Base-by-base conservation (phyloP, 2,888 invertebrate species). In the Buathra laborator region DNA sequence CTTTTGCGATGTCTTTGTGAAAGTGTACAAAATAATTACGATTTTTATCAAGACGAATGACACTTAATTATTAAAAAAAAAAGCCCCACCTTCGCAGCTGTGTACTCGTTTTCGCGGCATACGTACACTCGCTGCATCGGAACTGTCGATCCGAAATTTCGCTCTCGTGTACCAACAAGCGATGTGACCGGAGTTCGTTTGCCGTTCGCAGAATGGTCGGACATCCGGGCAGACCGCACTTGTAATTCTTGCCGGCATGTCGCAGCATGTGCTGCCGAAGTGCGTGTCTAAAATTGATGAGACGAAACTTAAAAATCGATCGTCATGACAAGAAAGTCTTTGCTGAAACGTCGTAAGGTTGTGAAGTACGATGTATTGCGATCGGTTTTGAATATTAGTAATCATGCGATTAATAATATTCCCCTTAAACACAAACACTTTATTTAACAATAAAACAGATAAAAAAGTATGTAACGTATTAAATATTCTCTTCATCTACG, bases 221-320 rank as follows among this genome's bases (percentile, higher is more conserved):
- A 88, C 96, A 96, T 43, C 94, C 95, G 46, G 94, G 93, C 85
- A 94, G 90, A 12, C 95, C 93, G 89, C 96, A 96, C 87, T 94
- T 94, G 92, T 94, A 95, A 77, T 94, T 93, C 90, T 95, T 95
- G 9, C 95, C 95, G 0, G 94, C 94, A 90, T 96, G 96, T 32
- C 94, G 94, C 71, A 94, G 92, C 94, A 95, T 95, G 92, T 96
- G 96, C 87, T 96, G 95, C 81, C 95, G 94, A 7, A 96, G 94
- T 71, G 95, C 94, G 86, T 95, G 94, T 87, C 96, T 96, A 93
- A 4, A 90, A 92, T 81, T 37, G 3, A 32, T 29, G 32, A 48
- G 48, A 76, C 46, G 29, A 6, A 32, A 29, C 6, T 6, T 56
- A 2, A 29, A 14, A 6, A 59, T 48, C n/a, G 14, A 48, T 48